Conservation (phyloP, 2,888 invertebrate species). For the Brachyptera risi region DNA sequence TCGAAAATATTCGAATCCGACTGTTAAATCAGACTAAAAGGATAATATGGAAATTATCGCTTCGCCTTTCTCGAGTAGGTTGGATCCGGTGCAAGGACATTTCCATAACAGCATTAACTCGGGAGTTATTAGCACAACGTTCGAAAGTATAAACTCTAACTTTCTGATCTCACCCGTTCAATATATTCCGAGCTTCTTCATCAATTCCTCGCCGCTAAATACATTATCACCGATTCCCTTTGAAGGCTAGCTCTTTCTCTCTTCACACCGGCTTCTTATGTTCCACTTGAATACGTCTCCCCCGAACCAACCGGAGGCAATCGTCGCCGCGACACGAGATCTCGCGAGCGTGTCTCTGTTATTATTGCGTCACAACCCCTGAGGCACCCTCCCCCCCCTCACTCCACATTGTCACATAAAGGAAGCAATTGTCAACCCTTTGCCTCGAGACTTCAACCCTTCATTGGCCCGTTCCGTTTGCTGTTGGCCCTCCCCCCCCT, state of each 20-base stretch:
- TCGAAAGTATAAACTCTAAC: neutral
- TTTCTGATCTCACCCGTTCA: neutral
- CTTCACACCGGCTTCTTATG: neutral
- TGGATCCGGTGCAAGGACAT: neutral
- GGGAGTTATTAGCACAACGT: neutral
- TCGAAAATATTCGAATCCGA: neutral
- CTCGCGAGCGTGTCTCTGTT: neutral
- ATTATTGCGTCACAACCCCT: too few relatives aligned
- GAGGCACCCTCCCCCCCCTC: neutral
- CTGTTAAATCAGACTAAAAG: neutral
- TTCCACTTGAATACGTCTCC: neutral
- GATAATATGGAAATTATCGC: neutral
- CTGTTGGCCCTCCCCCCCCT: neutral
- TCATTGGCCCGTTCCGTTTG: neutral
- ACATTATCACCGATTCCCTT: neutral
- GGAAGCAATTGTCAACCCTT: neutral
- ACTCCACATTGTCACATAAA: neutral
- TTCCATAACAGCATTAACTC: neutral
- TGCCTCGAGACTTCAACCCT: neutral
- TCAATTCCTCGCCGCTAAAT: neutral
- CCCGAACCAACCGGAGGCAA: neutral
- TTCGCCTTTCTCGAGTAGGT: neutral
- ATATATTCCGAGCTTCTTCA: neutral
- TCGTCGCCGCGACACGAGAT: neutral
- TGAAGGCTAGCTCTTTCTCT: neutral